These are phyloP conservation scores for Cerastis leucographa DNA, from an alignment of 2,888 invertebrate genomes.

Conservation along the genomic window DNA sequence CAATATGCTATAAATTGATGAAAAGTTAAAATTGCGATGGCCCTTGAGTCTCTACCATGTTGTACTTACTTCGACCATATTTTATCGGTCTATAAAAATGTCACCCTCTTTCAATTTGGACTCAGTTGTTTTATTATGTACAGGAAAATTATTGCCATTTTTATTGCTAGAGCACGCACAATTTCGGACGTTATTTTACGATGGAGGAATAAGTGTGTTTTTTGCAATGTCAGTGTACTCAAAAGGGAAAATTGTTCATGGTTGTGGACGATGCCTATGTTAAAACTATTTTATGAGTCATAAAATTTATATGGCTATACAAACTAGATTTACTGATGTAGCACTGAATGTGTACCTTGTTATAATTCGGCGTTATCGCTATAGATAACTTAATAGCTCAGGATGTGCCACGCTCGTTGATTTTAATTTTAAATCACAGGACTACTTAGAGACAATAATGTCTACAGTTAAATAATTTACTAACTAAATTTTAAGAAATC, in stretches of 20 bases:
- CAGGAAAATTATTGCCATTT: constrained; percentile 81
- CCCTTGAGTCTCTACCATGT: constrained; percentile 66
- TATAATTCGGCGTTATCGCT: background rate
- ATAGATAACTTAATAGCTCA: background rate
- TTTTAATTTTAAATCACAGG: constrained; percentile 12
- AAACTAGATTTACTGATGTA: constrained; percentile 23
- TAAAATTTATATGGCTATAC: constrained; percentile 35
- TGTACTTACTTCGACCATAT: constrained; percentile 71
- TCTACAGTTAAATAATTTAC: constrained; percentile 1
- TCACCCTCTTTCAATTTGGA: constrained; percentile 81
- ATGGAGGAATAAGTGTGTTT: constrained; percentile 53
- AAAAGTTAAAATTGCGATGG: constrained; percentile 32
- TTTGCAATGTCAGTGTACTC: constrained; percentile 50
- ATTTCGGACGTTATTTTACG: constrained; percentile 72
- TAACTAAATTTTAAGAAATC: constrained; percentile 13
- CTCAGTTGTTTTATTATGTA: constrained; percentile 77
- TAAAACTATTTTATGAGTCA: constrained; percentile 43
- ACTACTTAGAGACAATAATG: background rate
- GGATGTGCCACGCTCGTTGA: background rate
- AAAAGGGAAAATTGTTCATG: constrained; percentile 53
- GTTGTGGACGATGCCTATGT: constrained; percentile 42
- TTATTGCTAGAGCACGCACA: constrained; percentile 77
- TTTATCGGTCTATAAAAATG: constrained; percentile 84
- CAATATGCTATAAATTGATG: constrained; percentile 4
- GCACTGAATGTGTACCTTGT: background rate